Percentiles rank a stretch among this genome's conserved stretches.
phyloP scores from a whole-genome alignment of 1,140 invertebrate species.

The Venturia canescens region DNA sequence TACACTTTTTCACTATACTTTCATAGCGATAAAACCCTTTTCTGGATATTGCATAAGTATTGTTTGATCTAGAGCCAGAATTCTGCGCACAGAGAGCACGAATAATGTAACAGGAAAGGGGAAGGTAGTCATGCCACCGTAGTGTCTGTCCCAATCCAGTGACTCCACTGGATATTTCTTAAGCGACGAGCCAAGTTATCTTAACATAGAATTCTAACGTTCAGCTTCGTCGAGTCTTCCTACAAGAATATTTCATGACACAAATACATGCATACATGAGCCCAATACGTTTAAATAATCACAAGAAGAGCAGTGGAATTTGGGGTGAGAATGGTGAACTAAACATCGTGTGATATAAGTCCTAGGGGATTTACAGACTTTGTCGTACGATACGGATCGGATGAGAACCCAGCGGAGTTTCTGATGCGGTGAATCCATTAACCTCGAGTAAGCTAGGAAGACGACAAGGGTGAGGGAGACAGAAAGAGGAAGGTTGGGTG shows the following conservation, averaged over 20 bases:
- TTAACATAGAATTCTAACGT: no score
- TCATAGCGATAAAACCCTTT: no score
- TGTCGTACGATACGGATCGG: constrained; percentile 29
- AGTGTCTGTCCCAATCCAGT: no score
- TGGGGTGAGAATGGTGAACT: not conserved
- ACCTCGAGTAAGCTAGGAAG: constrained; percentile 31
- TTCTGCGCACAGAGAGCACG: no score
- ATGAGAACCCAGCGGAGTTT: not conserved
- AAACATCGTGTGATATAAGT: not conserved
- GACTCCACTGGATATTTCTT: no score
- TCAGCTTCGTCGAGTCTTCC: no score
- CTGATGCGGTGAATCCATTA: constrained; percentile 41
- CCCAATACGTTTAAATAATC: constrained; percentile 21
- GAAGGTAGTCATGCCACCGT: no score
- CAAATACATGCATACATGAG: constrained; percentile 34
- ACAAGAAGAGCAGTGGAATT: not conserved
- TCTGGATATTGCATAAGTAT: no score
- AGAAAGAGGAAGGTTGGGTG: not conserved
- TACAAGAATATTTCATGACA: constrained; percentile 7
- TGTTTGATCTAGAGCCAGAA: no score
- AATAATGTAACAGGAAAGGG: no score
- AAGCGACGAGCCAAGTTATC: no score
- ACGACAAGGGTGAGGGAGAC: not conserved
- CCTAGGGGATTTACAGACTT: not conserved
- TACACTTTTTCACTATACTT: no score